phyloP scores from a whole-genome alignment of 2,797 vertebrate genomes.

The Oryzias sinensis region DNA sequence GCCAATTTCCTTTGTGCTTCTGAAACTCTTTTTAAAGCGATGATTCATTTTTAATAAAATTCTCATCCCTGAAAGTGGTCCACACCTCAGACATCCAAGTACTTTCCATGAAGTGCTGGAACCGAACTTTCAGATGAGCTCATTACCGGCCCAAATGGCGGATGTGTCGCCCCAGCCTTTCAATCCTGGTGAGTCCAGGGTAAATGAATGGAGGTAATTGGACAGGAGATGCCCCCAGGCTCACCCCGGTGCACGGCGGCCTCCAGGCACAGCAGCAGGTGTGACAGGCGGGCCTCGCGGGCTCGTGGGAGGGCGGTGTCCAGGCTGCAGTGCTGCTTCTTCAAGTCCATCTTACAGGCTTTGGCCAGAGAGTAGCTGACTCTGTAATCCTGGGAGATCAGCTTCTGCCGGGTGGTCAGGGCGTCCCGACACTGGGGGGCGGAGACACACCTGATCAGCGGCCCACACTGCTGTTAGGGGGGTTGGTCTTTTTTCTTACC shows the following conservation, averaged over 20 bases:
- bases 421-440: conserved; percentile 86
- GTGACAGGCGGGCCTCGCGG: conserved; percentile 90
- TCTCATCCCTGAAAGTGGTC: too few relatives aligned
- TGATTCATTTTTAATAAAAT: too few relatives aligned
- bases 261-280: conserved; percentile 91
- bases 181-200: not conserved
- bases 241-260: conserved; percentile 91
- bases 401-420: conserved; percentile 91
- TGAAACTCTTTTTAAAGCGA: too few relatives aligned
- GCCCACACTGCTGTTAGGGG: not conserved
- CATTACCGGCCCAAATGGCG: too few relatives aligned
- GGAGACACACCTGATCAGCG: not conserved
- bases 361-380: conserved; percentile 95
- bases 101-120: too few relatives aligned
- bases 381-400: conserved; percentile 94
- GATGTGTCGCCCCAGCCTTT: not conserved
- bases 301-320: conserved; percentile 90
- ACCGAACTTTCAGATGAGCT: too few relatives aligned
- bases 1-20: too few relatives aligned
- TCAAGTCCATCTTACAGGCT: conserved; percentile 91
- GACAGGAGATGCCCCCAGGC: not conserved
- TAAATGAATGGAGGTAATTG: not conserved
- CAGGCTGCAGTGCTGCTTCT: conserved; percentile 90
- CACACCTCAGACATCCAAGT: too few relatives aligned
- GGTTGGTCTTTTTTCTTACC: conserved; percentile 55